A percentile compares a stretch with the other conserved stretches of the same genome.
Conservation (phyloP, 2,113 vertebrate species). For the Monopterus albus region DNA sequence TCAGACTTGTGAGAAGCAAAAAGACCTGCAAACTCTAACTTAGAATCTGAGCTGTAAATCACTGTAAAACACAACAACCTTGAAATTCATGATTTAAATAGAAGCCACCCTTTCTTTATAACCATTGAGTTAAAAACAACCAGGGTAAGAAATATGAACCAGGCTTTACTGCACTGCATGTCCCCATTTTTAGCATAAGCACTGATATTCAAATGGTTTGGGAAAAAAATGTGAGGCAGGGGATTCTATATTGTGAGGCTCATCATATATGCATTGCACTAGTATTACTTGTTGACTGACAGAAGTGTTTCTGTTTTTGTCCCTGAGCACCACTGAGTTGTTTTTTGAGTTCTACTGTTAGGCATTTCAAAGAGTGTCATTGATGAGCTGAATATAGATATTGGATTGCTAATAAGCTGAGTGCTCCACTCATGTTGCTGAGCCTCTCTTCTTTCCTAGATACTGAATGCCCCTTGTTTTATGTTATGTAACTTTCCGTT, state of each 20-base stretch:
- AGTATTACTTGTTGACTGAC: constrained; percentile 19
- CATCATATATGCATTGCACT: constrained; percentile 2
- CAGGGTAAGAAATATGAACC: background rate
- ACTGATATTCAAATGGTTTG: constrained; percentile 39
- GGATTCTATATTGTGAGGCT: background rate
- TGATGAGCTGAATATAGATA: constrained; percentile 50
- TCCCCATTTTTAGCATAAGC: constrained; percentile 27
- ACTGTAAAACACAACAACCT: too few relatives aligned
- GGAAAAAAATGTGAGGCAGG: background rate
- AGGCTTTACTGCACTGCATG: background rate
- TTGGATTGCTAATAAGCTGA: constrained; percentile 47
- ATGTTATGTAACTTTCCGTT: constrained; percentile 57
- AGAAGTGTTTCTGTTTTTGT: constrained; percentile 15
- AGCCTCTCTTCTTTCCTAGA: constrained; percentile 51
- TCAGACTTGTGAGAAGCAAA: background rate
- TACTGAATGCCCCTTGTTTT: constrained; percentile 63
- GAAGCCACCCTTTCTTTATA: constrained; percentile 2
- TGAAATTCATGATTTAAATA: constrained; percentile 9
- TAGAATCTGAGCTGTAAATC: background rate
- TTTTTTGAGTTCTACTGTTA: constrained; percentile 6
- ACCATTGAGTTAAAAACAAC: constrained; percentile 21
- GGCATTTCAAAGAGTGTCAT: constrained; percentile 20
- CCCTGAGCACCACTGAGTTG: background rate
- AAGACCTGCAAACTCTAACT: constrained; percentile 5
- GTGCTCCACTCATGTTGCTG: constrained; percentile 46